These are phyloP conservation scores for Periophthalmus magnuspinnatus DNA, from an alignment of 2,797 vertebrate species.

Conservation along the genomic window DNA sequence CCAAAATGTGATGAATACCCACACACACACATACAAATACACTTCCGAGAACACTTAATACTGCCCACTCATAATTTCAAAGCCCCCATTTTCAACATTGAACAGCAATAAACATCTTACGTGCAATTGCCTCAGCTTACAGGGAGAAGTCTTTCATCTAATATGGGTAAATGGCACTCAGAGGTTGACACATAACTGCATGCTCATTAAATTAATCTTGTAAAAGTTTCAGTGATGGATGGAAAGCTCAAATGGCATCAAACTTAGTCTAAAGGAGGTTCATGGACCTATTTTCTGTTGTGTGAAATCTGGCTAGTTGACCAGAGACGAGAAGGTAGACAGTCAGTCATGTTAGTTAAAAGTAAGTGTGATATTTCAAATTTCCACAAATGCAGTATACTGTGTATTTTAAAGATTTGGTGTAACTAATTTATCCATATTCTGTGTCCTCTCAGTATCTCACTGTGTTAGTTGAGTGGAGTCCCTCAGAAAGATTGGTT, in stretches of 20 bases:
- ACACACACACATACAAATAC: slow-evolving; percentile 24
- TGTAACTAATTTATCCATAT: background rate
- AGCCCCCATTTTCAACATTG: slow-evolving; percentile 48
- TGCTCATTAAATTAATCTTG: slow-evolving; percentile 5
- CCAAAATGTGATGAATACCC: background rate
- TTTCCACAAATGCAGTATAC: background rate
- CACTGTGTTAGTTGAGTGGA: background rate
- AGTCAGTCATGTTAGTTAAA: background rate
- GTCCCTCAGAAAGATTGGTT: background rate
- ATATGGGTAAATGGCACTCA: slow-evolving; percentile 6
- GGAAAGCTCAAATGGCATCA: background rate
- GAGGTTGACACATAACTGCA: background rate
- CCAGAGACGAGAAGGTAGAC: background rate
- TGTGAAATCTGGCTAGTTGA: background rate
- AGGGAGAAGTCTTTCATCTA: slow-evolving; percentile 26
- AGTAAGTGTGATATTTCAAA: background rate
- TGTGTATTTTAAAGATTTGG: background rate
- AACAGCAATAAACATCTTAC: slow-evolving; percentile 27
- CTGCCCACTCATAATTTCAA: slow-evolving; percentile 58
- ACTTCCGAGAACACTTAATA: slow-evolving; percentile 55
- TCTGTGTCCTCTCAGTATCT: background rate
- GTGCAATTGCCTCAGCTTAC: slow-evolving; percentile 23
- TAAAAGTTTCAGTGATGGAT: slow-evolving; percentile 1
- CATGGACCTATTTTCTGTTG: background rate
- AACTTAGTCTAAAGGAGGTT: background rate